phyloP scores from a whole-genome alignment of 2,797 vertebrate genomes.

The Sebastes steindachneri region DNA sequence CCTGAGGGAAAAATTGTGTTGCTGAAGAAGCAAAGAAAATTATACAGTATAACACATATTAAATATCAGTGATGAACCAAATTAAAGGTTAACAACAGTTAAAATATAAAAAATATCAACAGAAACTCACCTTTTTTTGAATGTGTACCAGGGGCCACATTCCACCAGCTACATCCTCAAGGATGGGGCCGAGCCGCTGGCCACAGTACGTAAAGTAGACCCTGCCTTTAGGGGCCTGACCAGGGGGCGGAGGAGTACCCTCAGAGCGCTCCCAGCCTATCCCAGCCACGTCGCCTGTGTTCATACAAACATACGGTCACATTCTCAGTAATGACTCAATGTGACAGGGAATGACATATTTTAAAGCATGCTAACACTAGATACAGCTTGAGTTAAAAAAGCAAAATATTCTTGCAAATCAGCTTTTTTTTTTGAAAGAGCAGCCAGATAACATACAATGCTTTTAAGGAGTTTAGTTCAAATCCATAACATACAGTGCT shows the following conservation, averaged over 20 bases:
- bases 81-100: neutral
- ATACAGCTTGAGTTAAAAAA: constrained; percentile 2
- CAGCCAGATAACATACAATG: constrained; percentile 15
- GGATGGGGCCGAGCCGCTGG: constrained; percentile 89
- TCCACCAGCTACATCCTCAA: constrained; percentile 96
- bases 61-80: neutral
- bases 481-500: constrained; percentile 19
- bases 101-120: neutral
- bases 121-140: constrained; percentile 92
- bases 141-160: constrained; percentile 99
- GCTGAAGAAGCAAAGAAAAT: neutral
- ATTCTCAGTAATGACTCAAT: neutral
- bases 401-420: constrained; percentile 14
- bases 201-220: constrained; percentile 98
- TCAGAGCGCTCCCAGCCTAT: constrained; percentile 98
- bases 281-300: constrained; percentile 92
- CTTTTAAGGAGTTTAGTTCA: neutral
- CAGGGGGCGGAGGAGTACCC: constrained; percentile 95
- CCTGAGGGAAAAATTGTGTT: neutral
- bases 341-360: neutral
- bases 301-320: neutral
- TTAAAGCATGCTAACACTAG: neutral
- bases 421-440: constrained; percentile 9
- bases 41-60: neutral
- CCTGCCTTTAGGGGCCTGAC: constrained; percentile 95